These are phyloP conservation scores for Steinernema khuongi DNA, from an alignment of 1,140 invertebrate genomes.

Conservation along the genomic window DNA sequence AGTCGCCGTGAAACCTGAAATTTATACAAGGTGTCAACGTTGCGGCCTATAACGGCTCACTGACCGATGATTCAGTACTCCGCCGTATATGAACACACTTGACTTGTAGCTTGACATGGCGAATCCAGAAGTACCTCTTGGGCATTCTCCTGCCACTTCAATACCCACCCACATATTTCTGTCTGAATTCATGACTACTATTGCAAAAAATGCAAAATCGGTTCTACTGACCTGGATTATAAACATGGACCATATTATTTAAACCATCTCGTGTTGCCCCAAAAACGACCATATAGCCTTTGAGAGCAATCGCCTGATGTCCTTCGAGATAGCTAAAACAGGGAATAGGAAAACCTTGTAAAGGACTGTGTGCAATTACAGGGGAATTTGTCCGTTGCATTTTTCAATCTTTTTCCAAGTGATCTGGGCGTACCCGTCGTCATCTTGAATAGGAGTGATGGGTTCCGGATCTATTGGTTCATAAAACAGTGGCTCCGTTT, in stretches of 20 bases:
- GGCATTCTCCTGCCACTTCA: background rate
- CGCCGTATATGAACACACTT: background rate
- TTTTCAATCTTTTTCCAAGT: background rate
- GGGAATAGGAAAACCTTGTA: background rate
- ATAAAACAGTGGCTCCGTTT: background rate
- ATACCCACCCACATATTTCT: slow-evolving; percentile 1
- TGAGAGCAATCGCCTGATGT: background rate
- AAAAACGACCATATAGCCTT: background rate
- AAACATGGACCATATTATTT: background rate
- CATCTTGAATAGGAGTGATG: background rate
- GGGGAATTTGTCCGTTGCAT: background rate
- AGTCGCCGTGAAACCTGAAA: background rate
- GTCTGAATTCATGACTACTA: too few relatives aligned
- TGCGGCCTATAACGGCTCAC: too few relatives aligned
- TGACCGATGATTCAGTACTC: background rate
- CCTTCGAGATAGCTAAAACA: background rate
- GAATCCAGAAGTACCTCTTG: background rate
- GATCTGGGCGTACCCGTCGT: background rate
- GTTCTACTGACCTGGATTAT: background rate
- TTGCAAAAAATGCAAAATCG: too few relatives aligned
- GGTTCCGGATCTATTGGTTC: background rate
- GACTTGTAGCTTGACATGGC: background rate
- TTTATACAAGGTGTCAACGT: too few relatives aligned
- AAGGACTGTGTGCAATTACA: background rate
- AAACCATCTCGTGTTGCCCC: background rate